Conservation (phyloP, 1,140 invertebrate species). For the Lepidostoma basale region DNA sequence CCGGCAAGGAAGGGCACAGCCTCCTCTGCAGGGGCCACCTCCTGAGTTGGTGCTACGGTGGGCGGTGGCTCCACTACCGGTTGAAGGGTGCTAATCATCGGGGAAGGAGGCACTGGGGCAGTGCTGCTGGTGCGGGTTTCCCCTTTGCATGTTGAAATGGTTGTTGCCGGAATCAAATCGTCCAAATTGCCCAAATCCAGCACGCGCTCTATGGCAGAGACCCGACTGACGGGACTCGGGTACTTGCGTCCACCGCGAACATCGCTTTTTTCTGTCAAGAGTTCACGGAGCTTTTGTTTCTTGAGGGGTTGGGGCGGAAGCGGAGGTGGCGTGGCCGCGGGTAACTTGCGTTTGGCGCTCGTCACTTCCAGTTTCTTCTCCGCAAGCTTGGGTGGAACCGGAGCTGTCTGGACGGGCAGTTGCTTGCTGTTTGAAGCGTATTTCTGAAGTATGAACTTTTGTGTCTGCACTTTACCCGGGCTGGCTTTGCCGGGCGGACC, state of each 20-base stretch:
- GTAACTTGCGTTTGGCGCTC: slow-evolving; percentile 38
- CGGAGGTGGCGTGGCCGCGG: slow-evolving; percentile 34
- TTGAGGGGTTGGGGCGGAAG: slow-evolving; percentile 47
- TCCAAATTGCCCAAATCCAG: slow-evolving; percentile 51
- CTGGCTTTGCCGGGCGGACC: slow-evolving; percentile 6
- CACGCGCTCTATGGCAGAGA: not conserved
- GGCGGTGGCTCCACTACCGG: not conserved
- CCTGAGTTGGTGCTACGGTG: slow-evolving; percentile 39
- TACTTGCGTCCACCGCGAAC: not conserved
- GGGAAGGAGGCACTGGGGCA: not conserved
- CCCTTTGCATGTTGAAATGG: slow-evolving; percentile 56
- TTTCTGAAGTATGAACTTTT: slow-evolving; percentile 55
- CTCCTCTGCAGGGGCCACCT: not conserved
- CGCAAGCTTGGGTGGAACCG: slow-evolving; percentile 8
- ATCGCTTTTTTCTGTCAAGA: slow-evolving; percentile 30
- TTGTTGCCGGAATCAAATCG: slow-evolving; percentile 55
- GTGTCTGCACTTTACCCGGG: slow-evolving; percentile 45
- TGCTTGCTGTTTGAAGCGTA: slow-evolving; percentile 47
- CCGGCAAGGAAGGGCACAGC: slow-evolving; percentile 49
- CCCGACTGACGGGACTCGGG: not conserved
- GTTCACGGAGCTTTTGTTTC: slow-evolving; percentile 42
- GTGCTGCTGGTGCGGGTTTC: not conserved
- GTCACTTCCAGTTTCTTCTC: not conserved
- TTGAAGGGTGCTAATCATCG: not conserved
- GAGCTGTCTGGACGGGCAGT: too few species aligned